Percentiles rank a stretch among this genome's conserved stretches.
Evolutionary conservation across 2,113 vertebrate species (phyloP).

Genomic region (Uria lomvia): DNA sequence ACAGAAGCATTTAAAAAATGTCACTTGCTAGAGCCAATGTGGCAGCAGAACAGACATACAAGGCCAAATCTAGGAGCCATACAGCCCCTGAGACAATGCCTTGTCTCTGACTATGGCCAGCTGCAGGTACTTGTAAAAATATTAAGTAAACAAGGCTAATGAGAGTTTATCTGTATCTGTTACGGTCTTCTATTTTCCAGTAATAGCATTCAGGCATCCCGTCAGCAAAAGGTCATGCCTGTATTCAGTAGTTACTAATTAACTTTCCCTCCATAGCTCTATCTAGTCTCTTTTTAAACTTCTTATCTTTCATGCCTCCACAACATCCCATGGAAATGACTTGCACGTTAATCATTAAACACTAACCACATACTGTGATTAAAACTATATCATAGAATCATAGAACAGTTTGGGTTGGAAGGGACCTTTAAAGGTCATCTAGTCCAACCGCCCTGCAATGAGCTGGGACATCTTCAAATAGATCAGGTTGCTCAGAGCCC

Average conservation of each 20-base stretch:
- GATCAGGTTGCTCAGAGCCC: neutral
- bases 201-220: neutral
- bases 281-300: neutral
- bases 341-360: neutral
- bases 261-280: neutral
- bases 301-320: neutral
- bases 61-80: neutral
- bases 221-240: neutral
- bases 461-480: neutral
- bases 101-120: neutral
- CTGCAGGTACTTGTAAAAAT: neutral
- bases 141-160: neutral
- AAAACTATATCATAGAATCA: neutral
- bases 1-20: neutral
- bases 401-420: neutral
- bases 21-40: neutral
- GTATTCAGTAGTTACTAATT: neutral
- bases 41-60: neutral
- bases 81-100: neutral
- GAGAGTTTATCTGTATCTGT: neutral
- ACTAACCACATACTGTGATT: neutral
- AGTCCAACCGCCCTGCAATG: neutral
- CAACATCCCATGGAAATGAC: neutral
- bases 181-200: neutral
- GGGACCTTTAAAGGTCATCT: neutral